These are phyloP conservation scores for Drosophila novamexicana DNA, from an alignment of 1,140 invertebrate genomes.

Conservation along the genomic window DNA sequence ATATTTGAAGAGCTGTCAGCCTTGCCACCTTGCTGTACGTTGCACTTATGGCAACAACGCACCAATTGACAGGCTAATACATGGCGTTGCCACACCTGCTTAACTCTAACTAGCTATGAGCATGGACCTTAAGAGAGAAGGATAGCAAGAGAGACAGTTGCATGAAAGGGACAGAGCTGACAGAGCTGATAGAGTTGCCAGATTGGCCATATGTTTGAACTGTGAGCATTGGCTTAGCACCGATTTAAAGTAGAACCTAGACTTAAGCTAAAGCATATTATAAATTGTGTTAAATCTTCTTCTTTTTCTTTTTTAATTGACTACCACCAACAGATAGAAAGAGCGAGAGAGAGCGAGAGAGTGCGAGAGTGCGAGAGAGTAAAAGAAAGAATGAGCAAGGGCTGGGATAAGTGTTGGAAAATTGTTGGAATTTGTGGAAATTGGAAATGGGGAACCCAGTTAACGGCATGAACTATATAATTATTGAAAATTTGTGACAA, in stretches of 20 bases:
- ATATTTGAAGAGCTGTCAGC: too few relatives aligned
- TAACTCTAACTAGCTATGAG: neutral
- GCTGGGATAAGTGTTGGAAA: neutral
- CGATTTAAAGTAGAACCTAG: slow-evolving; percentile 69
- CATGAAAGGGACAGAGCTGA: neutral
- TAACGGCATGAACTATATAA: slow-evolving; percentile 60
- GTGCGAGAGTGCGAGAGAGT: neutral
- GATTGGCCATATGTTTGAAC: slow-evolving; percentile 20
- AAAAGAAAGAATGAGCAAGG: neutral
- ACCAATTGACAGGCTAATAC: too few relatives aligned
- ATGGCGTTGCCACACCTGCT: slow-evolving; percentile 1
- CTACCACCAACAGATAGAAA: slow-evolving; percentile 55
- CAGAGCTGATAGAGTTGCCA: slow-evolving; percentile 24
- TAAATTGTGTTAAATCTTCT: slow-evolving; percentile 31
- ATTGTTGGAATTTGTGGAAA: neutral
- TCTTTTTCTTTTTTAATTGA: slow-evolving; percentile 29
- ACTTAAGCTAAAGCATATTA: slow-evolving; percentile 66
- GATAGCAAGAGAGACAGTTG: slow-evolving; percentile 5
- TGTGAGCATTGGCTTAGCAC: slow-evolving; percentile 61
- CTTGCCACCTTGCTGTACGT: too few relatives aligned
- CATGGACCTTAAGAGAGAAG: neutral
- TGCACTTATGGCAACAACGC: too few relatives aligned
- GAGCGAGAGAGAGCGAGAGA: neutral
- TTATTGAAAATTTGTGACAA: slow-evolving; percentile 47
- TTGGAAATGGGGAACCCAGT: slow-evolving; percentile 45